These are phyloP conservation scores for Pantherophis alleghaniensis DNA, from an alignment of 2,797 vertebrate genomes.

Conservation along the genomic window DNA sequence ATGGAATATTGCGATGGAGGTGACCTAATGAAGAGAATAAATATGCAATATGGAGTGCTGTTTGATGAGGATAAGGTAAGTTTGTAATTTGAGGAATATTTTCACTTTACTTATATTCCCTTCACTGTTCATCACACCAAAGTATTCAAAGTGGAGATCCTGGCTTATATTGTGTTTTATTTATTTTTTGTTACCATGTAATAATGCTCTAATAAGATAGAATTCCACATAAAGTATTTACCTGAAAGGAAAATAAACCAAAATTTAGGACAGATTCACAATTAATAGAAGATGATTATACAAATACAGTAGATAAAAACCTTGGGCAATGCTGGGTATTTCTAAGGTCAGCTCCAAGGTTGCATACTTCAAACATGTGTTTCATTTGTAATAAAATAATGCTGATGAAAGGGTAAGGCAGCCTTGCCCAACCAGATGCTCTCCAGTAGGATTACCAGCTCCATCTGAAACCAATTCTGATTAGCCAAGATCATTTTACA, in stretches of 20 bases:
- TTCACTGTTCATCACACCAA: background rate
- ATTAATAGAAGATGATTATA: background rate
- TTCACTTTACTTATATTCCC: background rate
- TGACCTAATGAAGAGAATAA: slow-evolving; percentile 87
- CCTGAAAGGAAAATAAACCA: background rate
- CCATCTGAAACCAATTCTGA: background rate
- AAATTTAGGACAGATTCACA: background rate
- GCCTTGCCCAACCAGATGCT: background rate
- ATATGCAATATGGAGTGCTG: slow-evolving; percentile 78
- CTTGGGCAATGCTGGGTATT: background rate
- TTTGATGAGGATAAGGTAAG: slow-evolving; percentile 87
- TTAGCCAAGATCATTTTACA: background rate
- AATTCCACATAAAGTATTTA: background rate
- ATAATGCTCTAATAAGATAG: background rate
- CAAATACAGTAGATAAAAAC: background rate
- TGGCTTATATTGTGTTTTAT: background rate
- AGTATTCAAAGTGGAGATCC: background rate
- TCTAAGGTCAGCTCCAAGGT: background rate
- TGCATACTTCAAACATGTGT: background rate
- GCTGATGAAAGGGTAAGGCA: background rate
- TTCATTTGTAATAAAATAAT: background rate
- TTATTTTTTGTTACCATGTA: background rate
- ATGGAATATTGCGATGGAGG: slow-evolving; percentile 95
- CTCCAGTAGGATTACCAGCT: background rate
- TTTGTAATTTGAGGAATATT: slow-evolving; percentile 19